These are phyloP conservation scores for Chymomyza caudatula DNA, from an alignment of 2,888 invertebrate species.

Conservation along the genomic window DNA sequence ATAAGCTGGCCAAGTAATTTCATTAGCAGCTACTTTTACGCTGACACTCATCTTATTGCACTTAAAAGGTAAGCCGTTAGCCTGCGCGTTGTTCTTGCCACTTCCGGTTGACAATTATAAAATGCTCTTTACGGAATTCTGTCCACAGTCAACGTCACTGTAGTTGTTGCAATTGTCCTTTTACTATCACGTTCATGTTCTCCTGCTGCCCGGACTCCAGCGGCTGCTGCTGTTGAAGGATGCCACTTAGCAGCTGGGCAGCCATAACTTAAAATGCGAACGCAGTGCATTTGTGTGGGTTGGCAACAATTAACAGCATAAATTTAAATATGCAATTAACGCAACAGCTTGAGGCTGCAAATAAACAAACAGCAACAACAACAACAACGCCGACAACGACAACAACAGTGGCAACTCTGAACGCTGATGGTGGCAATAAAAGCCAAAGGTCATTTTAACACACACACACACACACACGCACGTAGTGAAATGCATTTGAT, in stretches of 20 bases:
- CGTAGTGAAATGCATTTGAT: slow-evolving; percentile 67
- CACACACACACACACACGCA: not conserved
- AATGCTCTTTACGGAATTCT: not conserved
- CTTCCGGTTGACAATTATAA: not conserved
- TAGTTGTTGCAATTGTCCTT: not conserved
- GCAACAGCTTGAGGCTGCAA: slow-evolving; percentile 64
- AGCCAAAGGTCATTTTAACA: slow-evolving; percentile 64
- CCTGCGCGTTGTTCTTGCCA: not conserved
- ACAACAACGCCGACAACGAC: not conserved
- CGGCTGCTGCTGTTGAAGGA: not conserved
- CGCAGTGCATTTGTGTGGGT: slow-evolving; percentile 2
- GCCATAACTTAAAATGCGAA: slow-evolving; percentile 44
- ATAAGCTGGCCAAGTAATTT: not conserved
- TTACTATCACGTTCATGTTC: too few relatives aligned
- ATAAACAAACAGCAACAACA: slow-evolving; percentile 18
- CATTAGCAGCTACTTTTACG: not conserved
- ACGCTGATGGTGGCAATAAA: slow-evolving; percentile 31
- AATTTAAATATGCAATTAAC: slow-evolving; percentile 74
- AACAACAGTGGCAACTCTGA: not conserved
- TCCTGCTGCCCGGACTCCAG: not conserved
- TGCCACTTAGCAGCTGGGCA: slow-evolving; percentile 10
- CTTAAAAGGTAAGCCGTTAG: not conserved
- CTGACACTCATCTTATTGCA: not conserved
- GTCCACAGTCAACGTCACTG: not conserved
- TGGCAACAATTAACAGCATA: slow-evolving; percentile 65